Base-by-base conservation (phyloP, 2,888 invertebrate species). In the Nemurella pictetii region DNA sequence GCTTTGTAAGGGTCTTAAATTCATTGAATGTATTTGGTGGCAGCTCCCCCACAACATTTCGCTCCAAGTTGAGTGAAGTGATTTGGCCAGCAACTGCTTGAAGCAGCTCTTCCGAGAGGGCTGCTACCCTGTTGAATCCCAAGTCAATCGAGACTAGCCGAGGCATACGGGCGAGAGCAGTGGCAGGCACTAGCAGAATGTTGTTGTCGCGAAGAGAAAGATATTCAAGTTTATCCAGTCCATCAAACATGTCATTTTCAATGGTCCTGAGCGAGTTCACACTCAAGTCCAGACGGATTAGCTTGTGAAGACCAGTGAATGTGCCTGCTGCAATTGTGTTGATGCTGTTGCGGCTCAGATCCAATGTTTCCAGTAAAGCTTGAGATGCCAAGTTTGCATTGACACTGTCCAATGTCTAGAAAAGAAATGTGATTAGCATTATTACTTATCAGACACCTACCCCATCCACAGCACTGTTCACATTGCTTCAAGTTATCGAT, bases 251-350 rank as follows among this genome's bases (percentile, higher is more conserved):
- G 87, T 96, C 96, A 88, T 96, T 96, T 91, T 97, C 97, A 86
- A 97, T 97, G 88, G 97, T 97, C 89, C 97, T 92, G 78, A 98
- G 91, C 0, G 96, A 95, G 89, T 98, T 98, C 36, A 97, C 94
- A 87, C 97, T 96, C 20, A 97, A 92, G 89, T 97, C 96, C 87
- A 98, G 92, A 88, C 94, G 94, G 85, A 93, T 92, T 26, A 98
- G 90, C 84, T 94, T 93, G 5, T 92, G 92, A 84, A 97, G 92
- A 0, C 95, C 95, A 15, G 95, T 93, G 89, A 97, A 97, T 0
- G 96, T 95, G 85, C 96, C 96, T 0, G 96, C 94, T 0, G 95
- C 94, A 84, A 97, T 93, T 87, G 95, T 95, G 12, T 95, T 95
- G 26, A 98, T 94, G 88, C 95, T 95, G 89, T 97, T 97, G 86